phyloP scores from a whole-genome alignment of 2,797 vertebrate species.

The Crax fasciolata region DNA sequence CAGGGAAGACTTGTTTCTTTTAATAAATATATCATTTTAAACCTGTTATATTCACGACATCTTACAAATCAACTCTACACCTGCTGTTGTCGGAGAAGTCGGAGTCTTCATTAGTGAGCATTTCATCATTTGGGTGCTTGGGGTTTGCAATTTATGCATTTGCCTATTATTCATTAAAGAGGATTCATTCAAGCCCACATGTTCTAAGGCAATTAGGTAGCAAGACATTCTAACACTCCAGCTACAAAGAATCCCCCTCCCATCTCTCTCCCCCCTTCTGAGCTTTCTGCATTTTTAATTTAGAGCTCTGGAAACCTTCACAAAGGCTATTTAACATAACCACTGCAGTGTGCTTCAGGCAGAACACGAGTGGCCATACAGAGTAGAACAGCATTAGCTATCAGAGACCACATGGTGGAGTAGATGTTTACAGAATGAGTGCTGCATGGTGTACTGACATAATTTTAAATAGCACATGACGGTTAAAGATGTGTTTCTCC shows the following conservation, averaged over 20 bases:
- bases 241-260: constrained; percentile 2
- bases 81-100: not conserved
- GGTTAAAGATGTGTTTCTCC: constrained; percentile 75
- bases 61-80: constrained; percentile 13
- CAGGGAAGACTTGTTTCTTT: not conserved
- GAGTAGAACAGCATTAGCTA: constrained; percentile 67
- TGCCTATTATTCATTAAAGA: constrained; percentile 49
- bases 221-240: constrained; percentile 38
- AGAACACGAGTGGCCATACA: not conserved
- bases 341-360: constrained; percentile 49
- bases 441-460: not conserved
- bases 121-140: not conserved
- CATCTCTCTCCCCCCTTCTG: not conserved
- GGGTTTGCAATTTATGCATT: constrained; percentile 19
- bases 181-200: constrained; percentile 13
- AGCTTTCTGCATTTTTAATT: constrained; percentile 52
- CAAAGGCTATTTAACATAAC: constrained; percentile 54
- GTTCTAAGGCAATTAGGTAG: constrained; percentile 61
- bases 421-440: constrained; percentile 76
- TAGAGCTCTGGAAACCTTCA: constrained; percentile 49
- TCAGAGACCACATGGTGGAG: constrained; percentile 78
- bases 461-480: constrained; percentile 62
- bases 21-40: constrained; percentile 25
- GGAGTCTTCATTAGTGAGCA: constrained; percentile 30
- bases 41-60: not conserved